These are phyloP conservation scores for Phalacrocorax brasilianus DNA, from an alignment of 2,113 vertebrate genomes.

Conservation along the genomic window DNA sequence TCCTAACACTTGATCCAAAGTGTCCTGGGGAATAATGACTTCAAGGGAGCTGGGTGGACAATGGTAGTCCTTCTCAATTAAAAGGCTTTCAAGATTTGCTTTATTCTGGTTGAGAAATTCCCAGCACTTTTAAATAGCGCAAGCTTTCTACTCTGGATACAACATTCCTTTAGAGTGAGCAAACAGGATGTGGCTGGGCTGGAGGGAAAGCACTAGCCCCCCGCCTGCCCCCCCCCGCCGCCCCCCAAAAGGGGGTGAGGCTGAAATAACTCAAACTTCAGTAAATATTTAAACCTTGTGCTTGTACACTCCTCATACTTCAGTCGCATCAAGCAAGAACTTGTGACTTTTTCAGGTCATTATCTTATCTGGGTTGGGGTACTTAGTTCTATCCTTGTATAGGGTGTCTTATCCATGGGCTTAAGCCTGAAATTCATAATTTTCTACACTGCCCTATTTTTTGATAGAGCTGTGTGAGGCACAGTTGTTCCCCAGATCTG, in stretches of 20 bases:
- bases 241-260: neutral
- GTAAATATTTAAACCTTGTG: neutral
- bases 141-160: neutral
- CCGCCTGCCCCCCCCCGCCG: neutral
- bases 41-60: neutral
- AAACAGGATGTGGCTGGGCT: neutral
- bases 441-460: neutral
- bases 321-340: neutral
- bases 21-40: neutral
- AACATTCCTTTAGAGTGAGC: neutral
- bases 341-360: neutral
- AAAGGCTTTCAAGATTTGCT: neutral
- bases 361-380: neutral
- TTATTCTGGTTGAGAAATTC: neutral
- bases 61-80: neutral
- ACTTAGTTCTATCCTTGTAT: fast-evolving
- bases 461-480: neutral
- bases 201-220: neutral
- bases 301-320: neutral
- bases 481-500: neutral
- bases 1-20: neutral
- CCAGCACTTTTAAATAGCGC: neutral
- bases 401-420: neutral
- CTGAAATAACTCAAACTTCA: neutral
- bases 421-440: neutral